Evolutionary conservation across 2,888 invertebrate species (phyloP).

Genomic region (Biston stratarius): DNA sequence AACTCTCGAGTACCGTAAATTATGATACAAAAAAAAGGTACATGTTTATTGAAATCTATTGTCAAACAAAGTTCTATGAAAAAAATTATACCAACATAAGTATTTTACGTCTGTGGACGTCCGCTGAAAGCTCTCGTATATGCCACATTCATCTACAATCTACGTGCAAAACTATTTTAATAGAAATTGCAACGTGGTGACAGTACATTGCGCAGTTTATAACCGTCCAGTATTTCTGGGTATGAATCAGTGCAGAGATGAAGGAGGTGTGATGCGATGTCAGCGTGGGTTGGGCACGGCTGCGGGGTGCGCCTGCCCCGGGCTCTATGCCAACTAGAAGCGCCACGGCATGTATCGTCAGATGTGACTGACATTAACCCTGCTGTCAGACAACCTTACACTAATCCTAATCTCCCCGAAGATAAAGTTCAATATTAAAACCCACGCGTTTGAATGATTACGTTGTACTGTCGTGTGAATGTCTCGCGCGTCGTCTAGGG

Average conservation of each 20-base stretch:
- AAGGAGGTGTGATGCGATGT: slow-evolving; percentile 67
- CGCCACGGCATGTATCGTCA: slow-evolving; percentile 75
- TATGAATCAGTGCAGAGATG: slow-evolving; percentile 69
- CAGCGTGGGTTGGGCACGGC: slow-evolving; percentile 66
- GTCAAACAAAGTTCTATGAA: slow-evolving; percentile 1
- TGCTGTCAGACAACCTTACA: slow-evolving; percentile 47
- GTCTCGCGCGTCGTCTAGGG: slow-evolving; percentile 79
- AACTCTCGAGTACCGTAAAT: background rate
- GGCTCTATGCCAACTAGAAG: slow-evolving; percentile 80
- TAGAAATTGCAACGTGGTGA: slow-evolving; percentile 47
- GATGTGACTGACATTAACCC: slow-evolving; percentile 55
- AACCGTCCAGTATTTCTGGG: slow-evolving; percentile 63
- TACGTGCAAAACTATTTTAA: slow-evolving; percentile 52
- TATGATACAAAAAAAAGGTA: background rate
- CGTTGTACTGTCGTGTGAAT: slow-evolving; percentile 60
- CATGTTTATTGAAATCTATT: background rate
- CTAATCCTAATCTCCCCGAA: slow-evolving; percentile 50
- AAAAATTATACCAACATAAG: background rate
- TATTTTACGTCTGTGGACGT: background rate
- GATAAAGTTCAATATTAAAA: slow-evolving; percentile 60
- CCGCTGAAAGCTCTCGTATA: slow-evolving; percentile 7
- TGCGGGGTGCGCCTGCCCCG: slow-evolving; percentile 68
- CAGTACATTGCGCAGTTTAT: slow-evolving; percentile 68
- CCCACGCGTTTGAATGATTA: slow-evolving; percentile 44
- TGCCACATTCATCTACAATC: slow-evolving; percentile 44